Percentiles rank a stretch among this genome's conserved stretches.
phyloP scores from a whole-genome alignment of 2,888 invertebrate genomes.

The Acrocyrtus sp. region DNA sequence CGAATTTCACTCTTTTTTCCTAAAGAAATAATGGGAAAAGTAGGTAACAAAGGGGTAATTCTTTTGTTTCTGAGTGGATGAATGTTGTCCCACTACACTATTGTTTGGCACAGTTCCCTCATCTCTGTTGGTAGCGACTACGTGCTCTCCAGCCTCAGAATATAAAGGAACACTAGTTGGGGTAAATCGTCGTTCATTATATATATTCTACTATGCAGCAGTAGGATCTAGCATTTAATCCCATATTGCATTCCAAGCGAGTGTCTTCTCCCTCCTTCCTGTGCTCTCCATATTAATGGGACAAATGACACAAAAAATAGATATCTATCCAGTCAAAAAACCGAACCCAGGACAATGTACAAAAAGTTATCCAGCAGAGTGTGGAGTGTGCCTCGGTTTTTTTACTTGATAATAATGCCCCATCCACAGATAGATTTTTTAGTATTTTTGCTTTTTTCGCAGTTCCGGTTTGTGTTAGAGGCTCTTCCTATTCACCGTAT shows the following conservation, averaged over 20 bases:
- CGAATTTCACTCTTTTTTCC: not conserved
- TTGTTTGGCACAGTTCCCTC: constrained; percentile 37
- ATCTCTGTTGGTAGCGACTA: not conserved
- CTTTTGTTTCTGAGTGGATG: constrained; percentile 10
- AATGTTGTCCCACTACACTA: not conserved
- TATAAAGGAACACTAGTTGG: not conserved
- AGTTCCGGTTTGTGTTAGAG: constrained; percentile 5
- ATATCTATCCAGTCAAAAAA: not conserved
- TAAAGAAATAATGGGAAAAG: not conserved
- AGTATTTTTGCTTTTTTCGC: not conserved
- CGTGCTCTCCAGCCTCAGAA: not conserved
- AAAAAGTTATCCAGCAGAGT: constrained; percentile 24
- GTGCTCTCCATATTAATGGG: constrained; percentile 14
- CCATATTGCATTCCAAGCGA: too few relatives aligned
- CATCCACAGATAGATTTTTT: too few relatives aligned
- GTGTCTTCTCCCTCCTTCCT: not conserved
- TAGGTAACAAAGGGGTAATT: not conserved
- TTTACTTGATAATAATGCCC: too few relatives aligned
- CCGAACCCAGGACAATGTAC: constrained; percentile 30
- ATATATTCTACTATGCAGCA: not conserved
- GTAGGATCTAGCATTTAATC: constrained; percentile 8
- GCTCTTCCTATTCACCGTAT: too few relatives aligned
- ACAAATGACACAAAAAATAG: not conserved
- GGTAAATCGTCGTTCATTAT: not conserved
- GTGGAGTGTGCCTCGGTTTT: not conserved